Base-by-base conservation (phyloP, 2,113 vertebrate genomes). In the Columba janthina region DNA sequence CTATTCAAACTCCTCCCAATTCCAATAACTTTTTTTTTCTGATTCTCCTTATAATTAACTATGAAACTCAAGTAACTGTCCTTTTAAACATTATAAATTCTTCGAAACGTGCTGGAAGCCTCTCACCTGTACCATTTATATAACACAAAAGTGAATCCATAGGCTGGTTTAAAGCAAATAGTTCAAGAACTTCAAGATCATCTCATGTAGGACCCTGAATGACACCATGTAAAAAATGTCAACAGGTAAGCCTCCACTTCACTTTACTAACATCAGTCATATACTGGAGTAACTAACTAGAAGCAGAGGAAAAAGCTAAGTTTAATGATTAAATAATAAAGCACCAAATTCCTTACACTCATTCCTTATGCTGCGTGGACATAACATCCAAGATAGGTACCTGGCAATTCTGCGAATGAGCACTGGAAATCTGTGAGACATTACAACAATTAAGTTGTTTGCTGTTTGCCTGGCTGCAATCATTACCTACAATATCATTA, bases 281-380 rank as follows among this genome's bases (percentile, higher is more conserved):
- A 29, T 8, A 10, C 4, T 46, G 20, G 25, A 64, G 50, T 62
- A 79, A 75, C 15, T 88, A 54, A 71, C 40, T 69, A 64, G 58
- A 85, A 53, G 26, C 48, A 83, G 40, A 79, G 18, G 48, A 44
- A 72, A 94, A 84, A 73, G 48, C 20, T 31, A 77, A 57, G 58
- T 51, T 83, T 89, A 86, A 83, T 86, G 40, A 91, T 91, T 94
- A 89, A 91, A 88, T 24, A 79, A 74, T 44, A 22, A 73, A 88
- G 12, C 32, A 74, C 38, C 38, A 72, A 83, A 26, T 44, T 82
- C 69, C 50, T 85, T 40, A 75, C 2, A 3, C 32, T 79, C 44
- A 62, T 48, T 67, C 54, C 29, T 87, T 69, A 65, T 10, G 11
- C 83, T 46, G 54, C 44, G 46, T 89, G 46, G 28, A 78, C 16